A percentile compares a stretch with the other conserved stretches of the same genome.
phyloP scores from a whole-genome alignment of 2,888 invertebrate genomes.

The Standfussiana lucernea region DNA sequence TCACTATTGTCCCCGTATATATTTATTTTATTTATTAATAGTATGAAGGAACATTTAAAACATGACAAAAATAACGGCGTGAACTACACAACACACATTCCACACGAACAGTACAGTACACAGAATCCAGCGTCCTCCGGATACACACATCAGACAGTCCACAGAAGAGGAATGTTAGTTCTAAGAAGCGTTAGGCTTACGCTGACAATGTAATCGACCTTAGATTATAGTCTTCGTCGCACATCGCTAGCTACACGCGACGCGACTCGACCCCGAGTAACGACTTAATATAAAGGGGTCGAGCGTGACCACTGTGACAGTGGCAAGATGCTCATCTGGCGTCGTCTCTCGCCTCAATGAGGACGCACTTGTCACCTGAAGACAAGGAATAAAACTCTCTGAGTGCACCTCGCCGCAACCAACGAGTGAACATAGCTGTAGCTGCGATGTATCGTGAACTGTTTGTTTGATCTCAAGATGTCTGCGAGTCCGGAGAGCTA shows the following conservation, averaged over 20 bases:
- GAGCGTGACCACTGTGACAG: constrained; percentile 87
- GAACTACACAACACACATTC: constrained; percentile 90
- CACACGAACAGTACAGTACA: constrained; percentile 88
- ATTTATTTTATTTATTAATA: constrained; percentile 68
- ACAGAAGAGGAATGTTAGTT: constrained; percentile 85
- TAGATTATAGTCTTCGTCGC: constrained; percentile 89
- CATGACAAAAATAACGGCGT: constrained; percentile 84
- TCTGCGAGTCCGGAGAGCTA: constrained; percentile 89
- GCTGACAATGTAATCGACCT: constrained; percentile 90
- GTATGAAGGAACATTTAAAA: constrained; percentile 78
- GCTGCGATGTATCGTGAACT: constrained; percentile 90
- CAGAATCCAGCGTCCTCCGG: constrained; percentile 88
- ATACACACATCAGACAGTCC: constrained; percentile 88
- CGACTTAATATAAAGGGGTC: constrained; percentile 86
- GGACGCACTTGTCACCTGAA: constrained; percentile 95
- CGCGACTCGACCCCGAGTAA: constrained; percentile 88
- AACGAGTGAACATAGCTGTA: constrained; percentile 89
- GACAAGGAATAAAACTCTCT: constrained; percentile 92
- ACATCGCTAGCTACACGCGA: constrained; percentile 90
- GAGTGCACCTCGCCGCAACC: constrained; percentile 88
- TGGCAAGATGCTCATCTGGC: constrained; percentile 90
- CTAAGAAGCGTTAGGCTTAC: constrained; percentile 90
- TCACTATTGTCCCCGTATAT: constrained; percentile 74
- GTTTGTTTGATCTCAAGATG: constrained; percentile 83
- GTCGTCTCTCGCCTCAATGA: constrained; percentile 94